Percentiles rank a stretch among this genome's conserved stretches.
phyloP scores from a whole-genome alignment of 2,113 vertebrate genomes.

The Paedocypris sp. region DNA sequence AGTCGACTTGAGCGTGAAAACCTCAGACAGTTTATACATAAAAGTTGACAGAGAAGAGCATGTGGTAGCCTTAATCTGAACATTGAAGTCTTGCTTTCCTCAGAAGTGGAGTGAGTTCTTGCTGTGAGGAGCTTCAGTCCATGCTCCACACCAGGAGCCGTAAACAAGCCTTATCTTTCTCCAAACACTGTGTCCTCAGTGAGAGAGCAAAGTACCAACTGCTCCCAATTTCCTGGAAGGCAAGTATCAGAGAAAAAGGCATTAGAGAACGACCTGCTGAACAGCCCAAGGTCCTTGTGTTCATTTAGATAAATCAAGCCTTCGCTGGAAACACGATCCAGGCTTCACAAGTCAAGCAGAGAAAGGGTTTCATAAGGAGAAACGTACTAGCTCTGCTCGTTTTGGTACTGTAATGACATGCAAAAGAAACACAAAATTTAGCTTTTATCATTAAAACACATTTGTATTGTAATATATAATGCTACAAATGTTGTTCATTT shows the following conservation, averaged over 20 bases:
- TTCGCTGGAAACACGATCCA: background rate
- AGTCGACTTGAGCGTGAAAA: too few species aligned
- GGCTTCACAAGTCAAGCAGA: background rate
- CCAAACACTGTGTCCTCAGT: background rate
- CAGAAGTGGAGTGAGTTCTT: too few species aligned
- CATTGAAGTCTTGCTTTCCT: too few species aligned
- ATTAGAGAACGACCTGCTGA: background rate
- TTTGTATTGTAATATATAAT: background rate
- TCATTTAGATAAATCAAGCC: background rate
- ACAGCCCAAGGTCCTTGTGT: background rate
- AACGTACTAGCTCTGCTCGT: too few species aligned
- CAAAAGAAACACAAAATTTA: too few species aligned
- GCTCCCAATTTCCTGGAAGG: slow-evolving; percentile 6
- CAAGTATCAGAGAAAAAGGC: background rate
- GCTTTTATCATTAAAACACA: too few species aligned
- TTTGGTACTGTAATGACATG: too few species aligned
- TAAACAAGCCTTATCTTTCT: background rate
- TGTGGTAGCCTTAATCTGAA: too few species aligned
- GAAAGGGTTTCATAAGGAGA: background rate
- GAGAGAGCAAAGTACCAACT: slow-evolving; percentile 9
- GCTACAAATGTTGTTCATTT: background rate
- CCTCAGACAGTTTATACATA: too few species aligned
- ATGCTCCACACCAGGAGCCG: background rate
- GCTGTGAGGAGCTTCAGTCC: background rate
- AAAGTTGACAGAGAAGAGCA: too few species aligned